These are phyloP conservation scores for Eupristina koningsbergeri DNA, from an alignment of 1,140 invertebrate genomes.

Conservation along the genomic window DNA sequence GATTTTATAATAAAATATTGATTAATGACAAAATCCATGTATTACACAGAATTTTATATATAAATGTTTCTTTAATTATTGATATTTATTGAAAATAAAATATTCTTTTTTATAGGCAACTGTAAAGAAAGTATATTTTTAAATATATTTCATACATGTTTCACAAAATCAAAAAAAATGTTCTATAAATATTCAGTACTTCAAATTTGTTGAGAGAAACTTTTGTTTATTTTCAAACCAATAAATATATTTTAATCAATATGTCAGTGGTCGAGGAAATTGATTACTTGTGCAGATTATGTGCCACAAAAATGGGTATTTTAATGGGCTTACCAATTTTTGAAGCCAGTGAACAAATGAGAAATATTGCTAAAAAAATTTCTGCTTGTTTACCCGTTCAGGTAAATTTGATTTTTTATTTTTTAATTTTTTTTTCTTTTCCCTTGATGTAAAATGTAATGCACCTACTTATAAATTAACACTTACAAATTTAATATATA, in stretches of 20 bases:
- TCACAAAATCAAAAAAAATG: background rate
- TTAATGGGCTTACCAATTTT: slow-evolving; percentile 76
- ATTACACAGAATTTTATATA: background rate
- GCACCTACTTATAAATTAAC: no score
- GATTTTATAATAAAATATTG: background rate
- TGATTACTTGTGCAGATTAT: slow-evolving; percentile 75
- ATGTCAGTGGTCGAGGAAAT: slow-evolving; percentile 79
- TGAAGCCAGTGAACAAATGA: slow-evolving; percentile 73
- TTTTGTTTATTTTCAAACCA: slow-evolving; percentile 15
- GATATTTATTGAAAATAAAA: background rate
- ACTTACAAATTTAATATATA: no score
- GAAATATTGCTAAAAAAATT: slow-evolving; percentile 77
- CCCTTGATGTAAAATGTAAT: background rate
- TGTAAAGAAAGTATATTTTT: background rate
- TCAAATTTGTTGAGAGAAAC: background rate
- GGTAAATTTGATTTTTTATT: slow-evolving; percentile 62
- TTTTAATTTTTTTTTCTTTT: slow-evolving; percentile 11
- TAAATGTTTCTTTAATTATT: background rate
- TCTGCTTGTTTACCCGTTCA: slow-evolving; percentile 76
- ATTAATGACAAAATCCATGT: background rate
- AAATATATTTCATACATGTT: slow-evolving; percentile 6
- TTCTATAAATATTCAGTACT: background rate
- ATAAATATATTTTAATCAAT: slow-evolving; percentile 37
- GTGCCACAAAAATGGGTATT: slow-evolving; percentile 75
- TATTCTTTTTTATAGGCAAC: slow-evolving; percentile 5